phyloP scores from a whole-genome alignment of 2,888 invertebrate genomes.

The Lagria hirta region DNA sequence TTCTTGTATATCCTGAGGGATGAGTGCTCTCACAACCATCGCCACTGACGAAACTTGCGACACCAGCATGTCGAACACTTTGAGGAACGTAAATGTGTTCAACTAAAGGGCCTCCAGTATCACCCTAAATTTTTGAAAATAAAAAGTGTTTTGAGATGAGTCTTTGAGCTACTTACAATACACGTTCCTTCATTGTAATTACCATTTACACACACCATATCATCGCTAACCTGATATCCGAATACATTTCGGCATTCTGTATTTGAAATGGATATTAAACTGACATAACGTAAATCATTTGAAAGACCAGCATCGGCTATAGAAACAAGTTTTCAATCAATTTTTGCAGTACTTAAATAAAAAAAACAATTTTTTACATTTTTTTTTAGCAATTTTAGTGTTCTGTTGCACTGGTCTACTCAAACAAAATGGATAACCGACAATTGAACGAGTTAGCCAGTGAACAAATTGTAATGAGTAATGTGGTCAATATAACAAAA shows the following conservation, averaged over 20 bases:
- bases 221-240: conserved; percentile 1
- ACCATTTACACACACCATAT: conserved; percentile 11
- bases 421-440: too few relatives aligned
- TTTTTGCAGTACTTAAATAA: too few relatives aligned
- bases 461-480: too few relatives aligned
- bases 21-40: conserved; percentile 8
- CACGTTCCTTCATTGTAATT: conserved; percentile 13
- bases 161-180: neutral
- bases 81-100: conserved; percentile 10
- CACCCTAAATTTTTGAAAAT: too few relatives aligned
- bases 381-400: too few relatives aligned
- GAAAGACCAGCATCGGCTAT: conserved; percentile 2
- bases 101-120: conserved; percentile 10
- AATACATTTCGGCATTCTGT: conserved; percentile 7
- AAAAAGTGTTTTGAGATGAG: too few relatives aligned
- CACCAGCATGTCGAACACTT: conserved; percentile 5
- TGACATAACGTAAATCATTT: conserved; percentile 2
- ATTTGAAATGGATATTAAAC: conserved; percentile 2
- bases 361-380: too few relatives aligned
- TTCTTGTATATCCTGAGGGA: conserved; percentile 16
- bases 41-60: conserved; percentile 12
- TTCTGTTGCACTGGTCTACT: too few relatives aligned
- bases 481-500: too few relatives aligned
- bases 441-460: too few relatives aligned
- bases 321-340: conserved; percentile 1